These are phyloP conservation scores for Trachelus tabidus DNA, from an alignment of 2,888 invertebrate species.

Conservation along the genomic window DNA sequence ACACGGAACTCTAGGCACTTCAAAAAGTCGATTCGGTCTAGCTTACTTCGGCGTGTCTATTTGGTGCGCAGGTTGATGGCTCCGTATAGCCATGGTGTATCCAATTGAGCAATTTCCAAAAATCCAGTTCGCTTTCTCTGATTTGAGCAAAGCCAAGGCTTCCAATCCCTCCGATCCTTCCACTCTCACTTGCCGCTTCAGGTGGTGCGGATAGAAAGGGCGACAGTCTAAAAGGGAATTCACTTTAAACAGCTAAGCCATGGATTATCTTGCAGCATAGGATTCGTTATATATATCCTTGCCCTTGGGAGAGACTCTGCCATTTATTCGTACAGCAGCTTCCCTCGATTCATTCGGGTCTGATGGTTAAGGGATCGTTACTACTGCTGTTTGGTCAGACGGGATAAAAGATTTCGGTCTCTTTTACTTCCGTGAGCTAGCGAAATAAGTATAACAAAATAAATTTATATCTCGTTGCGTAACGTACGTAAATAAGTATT, in stretches of 20 bases:
- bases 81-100: too few species aligned
- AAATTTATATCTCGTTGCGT: too few species aligned
- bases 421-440: not conserved
- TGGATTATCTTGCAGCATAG: conserved; percentile 43
- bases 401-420: conserved; percentile 17
- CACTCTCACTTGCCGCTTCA: not conserved
- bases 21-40: not conserved
- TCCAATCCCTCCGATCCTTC: not conserved
- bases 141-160: not conserved
- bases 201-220: not conserved
- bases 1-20: not conserved
- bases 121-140: not conserved
- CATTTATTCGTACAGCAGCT: conserved; percentile 51
- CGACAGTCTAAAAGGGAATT: conserved; percentile 24
- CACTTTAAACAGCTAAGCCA: conserved; percentile 33
- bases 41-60: not conserved
- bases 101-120: too few species aligned
- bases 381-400: conserved; percentile 16
- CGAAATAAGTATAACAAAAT: not conserved
- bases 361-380: conserved; percentile 48
- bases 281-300: not conserved
- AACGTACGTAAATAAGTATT: not conserved
- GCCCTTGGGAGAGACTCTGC: conserved; percentile 31
- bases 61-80: too few species aligned
- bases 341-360: conserved; percentile 39